These are phyloP conservation scores for Dipus sagitta DNA, from an alignment of 2,797 vertebrate genomes.

Conservation along the genomic window DNA sequence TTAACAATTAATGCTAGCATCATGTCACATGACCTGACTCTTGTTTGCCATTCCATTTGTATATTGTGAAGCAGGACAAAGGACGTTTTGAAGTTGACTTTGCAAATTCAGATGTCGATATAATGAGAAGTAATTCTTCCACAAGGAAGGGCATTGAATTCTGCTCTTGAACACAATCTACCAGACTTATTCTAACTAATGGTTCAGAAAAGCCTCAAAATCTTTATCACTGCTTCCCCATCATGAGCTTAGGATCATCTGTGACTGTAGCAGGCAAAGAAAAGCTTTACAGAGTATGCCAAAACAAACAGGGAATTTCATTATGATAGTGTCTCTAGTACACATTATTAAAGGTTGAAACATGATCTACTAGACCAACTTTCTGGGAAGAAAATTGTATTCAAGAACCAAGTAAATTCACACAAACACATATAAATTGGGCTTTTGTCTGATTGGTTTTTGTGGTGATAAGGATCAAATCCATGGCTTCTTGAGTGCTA, in stretches of 20 bases:
- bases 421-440: not conserved
- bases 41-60: not conserved
- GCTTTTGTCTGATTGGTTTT: not conserved
- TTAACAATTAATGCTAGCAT: not conserved
- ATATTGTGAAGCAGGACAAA: not conserved
- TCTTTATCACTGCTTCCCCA: not conserved
- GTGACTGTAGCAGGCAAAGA: not conserved
- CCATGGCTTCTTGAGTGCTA: too few species aligned
- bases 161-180: not conserved
- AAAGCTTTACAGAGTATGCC: not conserved
- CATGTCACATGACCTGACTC: not conserved
- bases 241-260: not conserved
- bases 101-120: not conserved
- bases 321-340: not conserved
- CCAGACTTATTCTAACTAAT: not conserved
- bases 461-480: too few species aligned
- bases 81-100: not conserved
- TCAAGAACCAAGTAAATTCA: not conserved
- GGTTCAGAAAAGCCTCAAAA: not conserved
- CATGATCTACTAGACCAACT: not conserved
- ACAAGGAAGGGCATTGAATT: not conserved
- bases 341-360: not conserved
- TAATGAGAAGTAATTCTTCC: not conserved
- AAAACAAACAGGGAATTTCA: not conserved
- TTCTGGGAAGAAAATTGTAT: not conserved